These are phyloP conservation scores for Danio albolineatus DNA, from an alignment of 2,797 vertebrate genomes.

Conservation along the genomic window DNA sequence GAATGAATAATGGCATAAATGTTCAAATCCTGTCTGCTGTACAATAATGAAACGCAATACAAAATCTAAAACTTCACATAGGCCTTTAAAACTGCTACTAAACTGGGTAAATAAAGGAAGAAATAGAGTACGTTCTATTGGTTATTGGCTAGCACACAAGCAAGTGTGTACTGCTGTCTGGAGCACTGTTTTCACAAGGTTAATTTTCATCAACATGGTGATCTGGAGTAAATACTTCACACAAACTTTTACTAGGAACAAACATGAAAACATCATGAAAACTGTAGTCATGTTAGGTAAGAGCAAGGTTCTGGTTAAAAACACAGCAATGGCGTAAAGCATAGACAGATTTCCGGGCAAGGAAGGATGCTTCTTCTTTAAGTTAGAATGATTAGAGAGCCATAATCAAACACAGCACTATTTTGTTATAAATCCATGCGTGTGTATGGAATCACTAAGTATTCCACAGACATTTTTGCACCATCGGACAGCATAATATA, in stretches of 20 bases:
- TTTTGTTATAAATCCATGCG: constrained; percentile 40
- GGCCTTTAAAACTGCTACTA: background rate
- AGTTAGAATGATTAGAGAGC: constrained; percentile 6
- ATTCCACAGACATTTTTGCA: constrained; percentile 49
- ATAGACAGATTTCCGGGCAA: constrained; percentile 24
- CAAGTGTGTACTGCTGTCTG: background rate
- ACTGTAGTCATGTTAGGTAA: background rate
- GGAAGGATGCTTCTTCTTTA: constrained; percentile 21
- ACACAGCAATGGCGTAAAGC: background rate
- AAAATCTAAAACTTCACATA: background rate
- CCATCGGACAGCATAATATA: background rate
- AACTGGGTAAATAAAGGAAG: background rate
- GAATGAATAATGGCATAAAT: background rate
- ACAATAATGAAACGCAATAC: background rate
- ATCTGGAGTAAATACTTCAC: constrained; percentile 2
- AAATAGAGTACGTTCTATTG: background rate
- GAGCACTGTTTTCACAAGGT: background rate
- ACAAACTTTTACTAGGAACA: constrained; percentile 15
- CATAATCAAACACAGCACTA: constrained; percentile 28
- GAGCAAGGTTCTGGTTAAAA: background rate
- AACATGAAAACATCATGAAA: constrained; percentile 6
- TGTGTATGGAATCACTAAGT: constrained; percentile 35
- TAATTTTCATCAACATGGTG: background rate
- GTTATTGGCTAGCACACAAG: background rate
- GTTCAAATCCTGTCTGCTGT: background rate